A percentile compares a stretch with the other conserved stretches of the same genome.
Conservation (phyloP, 2,113 vertebrate genomes). For the Xenopus laevis region DNA sequence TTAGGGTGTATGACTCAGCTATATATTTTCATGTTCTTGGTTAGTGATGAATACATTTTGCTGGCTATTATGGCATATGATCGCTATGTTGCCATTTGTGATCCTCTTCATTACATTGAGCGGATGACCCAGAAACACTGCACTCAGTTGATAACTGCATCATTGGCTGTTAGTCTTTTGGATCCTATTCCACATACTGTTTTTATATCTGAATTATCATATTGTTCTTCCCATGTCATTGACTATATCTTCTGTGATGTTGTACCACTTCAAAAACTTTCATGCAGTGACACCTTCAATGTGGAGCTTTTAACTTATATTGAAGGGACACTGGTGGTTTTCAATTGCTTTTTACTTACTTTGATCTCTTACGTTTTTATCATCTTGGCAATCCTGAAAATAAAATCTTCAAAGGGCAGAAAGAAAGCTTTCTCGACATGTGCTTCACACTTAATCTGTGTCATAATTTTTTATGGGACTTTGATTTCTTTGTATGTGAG, state of each 20-base stretch:
- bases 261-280: slow-evolving; percentile 15
- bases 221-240: neutral
- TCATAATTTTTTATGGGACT: slow-evolving; percentile 19
- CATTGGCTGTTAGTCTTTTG: too few species aligned
- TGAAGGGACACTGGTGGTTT: neutral
- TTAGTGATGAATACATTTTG: slow-evolving; percentile 31
- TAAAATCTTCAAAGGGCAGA: slow-evolving; percentile 12
- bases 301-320: slow-evolving; percentile 19
- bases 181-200: too few species aligned
- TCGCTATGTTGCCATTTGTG: slow-evolving; percentile 41
- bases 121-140: slow-evolving; percentile 32
- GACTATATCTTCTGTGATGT: slow-evolving; percentile 26
- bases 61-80: slow-evolving; percentile 36
- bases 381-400: slow-evolving; percentile 14
- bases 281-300: slow-evolving; percentile 13
- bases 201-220: too few species aligned
- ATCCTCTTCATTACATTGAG: slow-evolving; percentile 14
- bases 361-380: slow-evolving; percentile 25
- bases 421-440: slow-evolving; percentile 20
- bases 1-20: slow-evolving; percentile 33
- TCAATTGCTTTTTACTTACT: slow-evolving; percentile 8
- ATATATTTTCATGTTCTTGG: slow-evolving; percentile 44
- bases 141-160: slow-evolving; percentile 5
- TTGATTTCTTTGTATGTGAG: slow-evolving; percentile 4
- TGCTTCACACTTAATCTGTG: slow-evolving; percentile 2